A percentile compares a stretch with the other conserved stretches of the same genome.
Evolutionary conservation across 2,113 vertebrate genomes (phyloP).

Genomic region (Cyphomyrus discorhynchus): DNA sequence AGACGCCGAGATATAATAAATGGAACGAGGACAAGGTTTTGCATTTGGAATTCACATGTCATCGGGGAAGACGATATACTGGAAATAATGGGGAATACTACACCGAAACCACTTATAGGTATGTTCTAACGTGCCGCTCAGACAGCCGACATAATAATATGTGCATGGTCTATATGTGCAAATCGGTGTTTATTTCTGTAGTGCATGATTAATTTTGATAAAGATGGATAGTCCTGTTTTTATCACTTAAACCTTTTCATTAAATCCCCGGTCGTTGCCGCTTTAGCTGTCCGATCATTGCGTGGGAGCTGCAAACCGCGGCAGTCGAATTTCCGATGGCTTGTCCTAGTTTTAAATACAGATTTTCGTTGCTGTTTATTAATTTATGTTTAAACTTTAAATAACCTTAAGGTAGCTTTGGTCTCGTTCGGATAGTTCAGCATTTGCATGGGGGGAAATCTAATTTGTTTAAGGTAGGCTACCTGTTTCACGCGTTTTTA

Average conservation of each 20-base stretch:
- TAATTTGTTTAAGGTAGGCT: not conserved
- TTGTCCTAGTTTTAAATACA: slow-evolving; percentile 1
- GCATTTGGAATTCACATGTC: slow-evolving; percentile 55
- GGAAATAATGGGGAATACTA: slow-evolving; percentile 66
- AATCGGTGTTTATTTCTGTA: not conserved
- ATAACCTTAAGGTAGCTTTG: not conserved
- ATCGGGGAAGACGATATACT: slow-evolving; percentile 45
- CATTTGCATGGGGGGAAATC: not conserved
- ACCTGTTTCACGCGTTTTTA: not conserved
- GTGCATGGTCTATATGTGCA: not conserved
- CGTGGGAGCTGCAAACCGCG: slow-evolving; percentile 35
- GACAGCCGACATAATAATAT: not conserved
- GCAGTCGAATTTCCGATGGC: slow-evolving; percentile 16
- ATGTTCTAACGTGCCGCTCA: slow-evolving; percentile 30
- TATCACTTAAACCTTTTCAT: slow-evolving; percentile 21
- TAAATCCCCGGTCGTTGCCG: slow-evolving; percentile 16
- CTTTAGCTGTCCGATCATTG: slow-evolving; percentile 34
- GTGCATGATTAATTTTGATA: not conserved
- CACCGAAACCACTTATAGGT: slow-evolving; percentile 67
- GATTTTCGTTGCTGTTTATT: not conserved
- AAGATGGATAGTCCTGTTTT: slow-evolving; percentile 36
- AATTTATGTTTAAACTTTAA: not conserved
- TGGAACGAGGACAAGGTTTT: slow-evolving; percentile 51
- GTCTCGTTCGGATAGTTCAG: not conserved
- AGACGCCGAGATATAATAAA: slow-evolving; percentile 36